Evolutionary conservation across 2,888 invertebrate species (phyloP).

Genomic region (Agrilus mali): DNA sequence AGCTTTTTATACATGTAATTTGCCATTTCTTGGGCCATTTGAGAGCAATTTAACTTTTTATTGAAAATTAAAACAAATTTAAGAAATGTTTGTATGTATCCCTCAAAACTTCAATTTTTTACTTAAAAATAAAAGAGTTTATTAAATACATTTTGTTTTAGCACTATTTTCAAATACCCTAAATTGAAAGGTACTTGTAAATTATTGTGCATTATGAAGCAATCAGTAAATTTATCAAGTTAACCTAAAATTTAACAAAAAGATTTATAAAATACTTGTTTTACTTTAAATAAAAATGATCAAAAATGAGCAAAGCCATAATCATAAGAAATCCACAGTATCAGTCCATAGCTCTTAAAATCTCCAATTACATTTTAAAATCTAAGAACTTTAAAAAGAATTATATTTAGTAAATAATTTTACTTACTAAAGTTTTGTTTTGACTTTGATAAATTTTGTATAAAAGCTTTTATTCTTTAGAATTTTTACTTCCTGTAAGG

Average conservation of each 20-base stretch:
- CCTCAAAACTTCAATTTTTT: conserved; percentile 15
- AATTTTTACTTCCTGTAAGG: conserved; percentile 81
- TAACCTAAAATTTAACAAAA: too few species aligned
- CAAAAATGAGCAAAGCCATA: too few species aligned
- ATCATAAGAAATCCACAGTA: too few species aligned
- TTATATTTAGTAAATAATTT: conserved; percentile 2
- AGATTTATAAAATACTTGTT: too few species aligned
- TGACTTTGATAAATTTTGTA: conserved; percentile 93
- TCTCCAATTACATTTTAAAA: too few species aligned
- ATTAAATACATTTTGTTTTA: conserved; percentile 12
- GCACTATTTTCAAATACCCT: conserved; percentile 12
- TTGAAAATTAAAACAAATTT: too few species aligned
- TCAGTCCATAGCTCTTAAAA: too few species aligned
- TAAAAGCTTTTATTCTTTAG: conserved; percentile 82
- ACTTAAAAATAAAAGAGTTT: conserved; percentile 15
- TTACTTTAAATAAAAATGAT: too few species aligned
- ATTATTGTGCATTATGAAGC: neutral
- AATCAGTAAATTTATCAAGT: neutral
- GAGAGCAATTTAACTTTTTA: too few species aligned
- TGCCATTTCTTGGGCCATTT: too few species aligned
- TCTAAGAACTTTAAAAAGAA: too few species aligned
- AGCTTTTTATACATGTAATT: too few species aligned
- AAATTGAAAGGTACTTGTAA: neutral
- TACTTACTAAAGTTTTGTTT: conserved; percentile 95
- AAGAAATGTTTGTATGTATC: conserved; percentile 6